Evolutionary conservation across 2,888 invertebrate genomes (phyloP).

Genomic region (Palloptera scutellata): DNA sequence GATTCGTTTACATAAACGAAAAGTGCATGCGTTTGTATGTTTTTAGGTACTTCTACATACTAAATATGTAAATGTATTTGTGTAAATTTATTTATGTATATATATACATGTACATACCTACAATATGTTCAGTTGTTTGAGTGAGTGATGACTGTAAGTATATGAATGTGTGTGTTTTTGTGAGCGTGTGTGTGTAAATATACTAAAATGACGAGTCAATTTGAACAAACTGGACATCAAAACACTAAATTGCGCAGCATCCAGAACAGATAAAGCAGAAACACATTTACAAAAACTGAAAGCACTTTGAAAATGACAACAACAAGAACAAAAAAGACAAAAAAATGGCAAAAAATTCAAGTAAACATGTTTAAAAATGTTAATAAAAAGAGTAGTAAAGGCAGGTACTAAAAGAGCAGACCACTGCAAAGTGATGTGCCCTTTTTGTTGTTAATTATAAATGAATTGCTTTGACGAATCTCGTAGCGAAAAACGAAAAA

Average conservation of each 20-base stretch:
- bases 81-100: not conserved
- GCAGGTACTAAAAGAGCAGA: no score
- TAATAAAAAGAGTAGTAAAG: not conserved
- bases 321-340: conserved; percentile 3
- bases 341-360: not conserved
- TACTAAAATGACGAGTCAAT: conserved; percentile 41
- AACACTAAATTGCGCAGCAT: conserved; percentile 20
- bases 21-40: not conserved
- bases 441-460: no score
- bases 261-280: not conserved
- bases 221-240: conserved; percentile 49
- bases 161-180: conserved; percentile 19
- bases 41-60: not conserved
- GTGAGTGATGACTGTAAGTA: not conserved
- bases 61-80: not conserved
- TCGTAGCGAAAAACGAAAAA: no score
- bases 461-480: no score
- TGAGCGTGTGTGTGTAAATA: conserved; percentile 21
- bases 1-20: no score
- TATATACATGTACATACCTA: not conserved
- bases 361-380: not conserved
- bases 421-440: no score
- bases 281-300: conserved; percentile 1
- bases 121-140: not conserved
- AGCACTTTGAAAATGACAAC: conserved; percentile 4